phyloP scores from a whole-genome alignment of 2,888 invertebrate species.

The Ceriagrion tenellum region DNA sequence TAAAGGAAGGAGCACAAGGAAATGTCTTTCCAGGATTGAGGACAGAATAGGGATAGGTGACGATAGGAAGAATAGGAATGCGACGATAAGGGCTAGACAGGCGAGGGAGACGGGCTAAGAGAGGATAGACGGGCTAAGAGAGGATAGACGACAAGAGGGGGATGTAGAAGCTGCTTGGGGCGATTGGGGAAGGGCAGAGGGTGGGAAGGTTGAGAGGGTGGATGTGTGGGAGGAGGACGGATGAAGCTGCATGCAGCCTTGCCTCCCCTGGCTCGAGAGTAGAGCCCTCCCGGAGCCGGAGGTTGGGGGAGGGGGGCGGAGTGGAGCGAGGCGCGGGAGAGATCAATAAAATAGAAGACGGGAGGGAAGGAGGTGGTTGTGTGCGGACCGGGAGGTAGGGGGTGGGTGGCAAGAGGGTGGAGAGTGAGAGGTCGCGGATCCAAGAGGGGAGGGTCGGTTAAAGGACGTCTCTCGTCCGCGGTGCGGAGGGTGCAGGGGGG shows the following conservation, averaged over 20 bases:
- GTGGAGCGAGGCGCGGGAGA: not conserved
- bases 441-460: not conserved
- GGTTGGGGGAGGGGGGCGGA: not conserved
- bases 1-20: no score
- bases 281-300: not conserved
- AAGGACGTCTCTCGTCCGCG: not conserved
- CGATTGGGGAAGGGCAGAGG: not conserved
- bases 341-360: constrained; percentile 62
- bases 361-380: not conserved
- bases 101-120: not conserved
- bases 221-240: not conserved
- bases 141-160: not conserved
- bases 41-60: no score
- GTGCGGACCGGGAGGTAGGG: not conserved
- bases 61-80: not conserved
- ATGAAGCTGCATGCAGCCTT: constrained; percentile 12
- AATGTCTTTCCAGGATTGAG: no score
- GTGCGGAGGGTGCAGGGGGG: not conserved
- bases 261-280: not conserved
- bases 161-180: not conserved
- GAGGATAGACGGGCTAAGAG: not conserved
- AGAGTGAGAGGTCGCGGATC: not conserved
- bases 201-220: not conserved
- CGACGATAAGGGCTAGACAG: not conserved
- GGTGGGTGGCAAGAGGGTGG: not conserved